A percentile compares a stretch with the other conserved stretches of the same genome.
phyloP scores from a whole-genome alignment of 1,140 invertebrate genomes.

The Rhagoletis zephyria region DNA sequence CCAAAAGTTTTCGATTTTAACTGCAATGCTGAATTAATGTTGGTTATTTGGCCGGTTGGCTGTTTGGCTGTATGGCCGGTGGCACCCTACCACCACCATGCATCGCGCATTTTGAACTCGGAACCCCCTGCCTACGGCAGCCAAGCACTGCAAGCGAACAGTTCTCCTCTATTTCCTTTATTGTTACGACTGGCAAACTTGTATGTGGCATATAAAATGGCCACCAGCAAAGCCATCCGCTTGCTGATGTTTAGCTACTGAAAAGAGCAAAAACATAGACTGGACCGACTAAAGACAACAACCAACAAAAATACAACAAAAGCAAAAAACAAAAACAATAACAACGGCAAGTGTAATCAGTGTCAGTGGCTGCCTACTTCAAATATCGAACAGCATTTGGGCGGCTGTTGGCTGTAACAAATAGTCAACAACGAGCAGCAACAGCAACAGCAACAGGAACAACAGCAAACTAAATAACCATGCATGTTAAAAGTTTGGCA shows the following conservation, averaged over 20 bases:
- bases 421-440: slow-evolving; percentile 19
- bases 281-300: not conserved
- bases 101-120: not conserved
- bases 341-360: slow-evolving; percentile 6
- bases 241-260: not conserved
- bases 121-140: not conserved
- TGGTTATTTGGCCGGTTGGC: not conserved
- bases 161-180: slow-evolving; percentile 18
- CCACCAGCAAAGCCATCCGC: not conserved
- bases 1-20: slow-evolving; percentile 44
- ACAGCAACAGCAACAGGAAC: not conserved
- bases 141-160: not conserved
- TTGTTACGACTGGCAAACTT: not conserved
- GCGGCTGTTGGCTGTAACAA: slow-evolving; percentile 36
- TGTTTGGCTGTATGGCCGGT: not conserved
- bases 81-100: not conserved
- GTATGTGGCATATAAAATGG: not conserved
- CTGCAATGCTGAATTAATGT: slow-evolving; percentile 45
- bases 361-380: slow-evolving; percentile 38
- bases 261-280: not conserved
- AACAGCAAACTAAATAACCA: slow-evolving; percentile 15
- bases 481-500: slow-evolving; percentile 45
- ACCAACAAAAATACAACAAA: not conserved
- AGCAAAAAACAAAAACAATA: not conserved
- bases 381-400: slow-evolving; percentile 48